Conservation (phyloP, 2,797 vertebrate species). For the Odontamblyopus lacepedii region DNA sequence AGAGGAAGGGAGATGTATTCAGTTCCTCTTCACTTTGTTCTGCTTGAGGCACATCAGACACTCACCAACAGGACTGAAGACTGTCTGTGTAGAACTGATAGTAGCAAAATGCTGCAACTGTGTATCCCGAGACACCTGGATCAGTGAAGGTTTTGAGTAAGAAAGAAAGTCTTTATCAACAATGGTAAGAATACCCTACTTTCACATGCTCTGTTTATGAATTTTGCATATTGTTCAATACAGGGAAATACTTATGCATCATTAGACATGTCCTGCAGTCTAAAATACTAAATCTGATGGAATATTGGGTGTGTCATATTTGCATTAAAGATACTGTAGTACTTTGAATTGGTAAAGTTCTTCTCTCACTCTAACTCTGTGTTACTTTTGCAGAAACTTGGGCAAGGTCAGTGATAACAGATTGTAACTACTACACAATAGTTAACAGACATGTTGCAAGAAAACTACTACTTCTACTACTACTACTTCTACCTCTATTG, state of each 20-base stretch:
- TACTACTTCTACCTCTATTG: too few relatives aligned
- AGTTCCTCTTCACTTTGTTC: slow-evolving; percentile 55
- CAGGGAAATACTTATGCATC: not conserved
- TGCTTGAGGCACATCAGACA: slow-evolving; percentile 27
- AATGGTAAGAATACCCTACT: slow-evolving; percentile 43
- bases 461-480: too few relatives aligned
- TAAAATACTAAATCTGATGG: not conserved
- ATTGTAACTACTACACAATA: not conserved
- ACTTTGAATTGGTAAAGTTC: not conserved
- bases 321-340: not conserved
- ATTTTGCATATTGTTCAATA: slow-evolving; percentile 11
- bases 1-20: slow-evolving; percentile 15
- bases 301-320: not conserved
- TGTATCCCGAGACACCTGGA: slow-evolving; percentile 2
- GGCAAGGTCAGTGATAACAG: slow-evolving; percentile 11
- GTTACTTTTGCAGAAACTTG: slow-evolving; percentile 12
- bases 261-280: not conserved
- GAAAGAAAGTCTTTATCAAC: slow-evolving; percentile 5
- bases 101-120: not conserved
- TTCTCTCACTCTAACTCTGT: not conserved
- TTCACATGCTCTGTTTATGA: not conserved
- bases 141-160: slow-evolving; percentile 18
- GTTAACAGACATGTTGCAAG: too few relatives aligned
- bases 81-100: not conserved
- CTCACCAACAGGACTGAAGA: slow-evolving; percentile 27